Percentiles rank a stretch among this genome's conserved stretches.
These are phyloP conservation scores for Cyanoderma ruficeps DNA, from an alignment of 2,113 vertebrate genomes.

Conservation along the genomic window DNA sequence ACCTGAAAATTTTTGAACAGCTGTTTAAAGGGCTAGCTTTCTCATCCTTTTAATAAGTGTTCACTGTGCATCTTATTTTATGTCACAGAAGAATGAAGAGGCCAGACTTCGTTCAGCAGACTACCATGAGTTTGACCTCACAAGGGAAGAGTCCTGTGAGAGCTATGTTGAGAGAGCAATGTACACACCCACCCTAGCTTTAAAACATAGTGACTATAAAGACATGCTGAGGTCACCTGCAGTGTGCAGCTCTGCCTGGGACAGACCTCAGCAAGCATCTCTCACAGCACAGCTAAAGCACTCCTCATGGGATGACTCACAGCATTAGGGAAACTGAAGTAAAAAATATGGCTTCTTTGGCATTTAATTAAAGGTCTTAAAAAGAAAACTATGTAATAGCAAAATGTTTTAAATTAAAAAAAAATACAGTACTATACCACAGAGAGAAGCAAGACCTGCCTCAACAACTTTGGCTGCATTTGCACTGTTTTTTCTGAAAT, in stretches of 20 bases:
- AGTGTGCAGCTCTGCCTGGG: not conserved
- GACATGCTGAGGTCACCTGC: not conserved
- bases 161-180: accelerated
- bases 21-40: not conserved
- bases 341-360: not conserved
- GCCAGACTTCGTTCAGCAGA: not conserved
- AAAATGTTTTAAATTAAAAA: not conserved
- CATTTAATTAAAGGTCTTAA: not conserved
- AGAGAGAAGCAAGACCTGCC: not conserved
- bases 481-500: not conserved
- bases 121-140: not conserved
- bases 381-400: not conserved
- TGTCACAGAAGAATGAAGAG: not conserved
- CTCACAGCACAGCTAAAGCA: not conserved
- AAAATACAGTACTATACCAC: not conserved
- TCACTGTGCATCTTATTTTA: not conserved
- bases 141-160: not conserved
- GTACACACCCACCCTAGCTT: not conserved
- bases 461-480: not conserved
- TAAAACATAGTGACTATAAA: not conserved
- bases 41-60: not conserved
- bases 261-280: not conserved
- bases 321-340: not conserved
- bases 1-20: not conserved
- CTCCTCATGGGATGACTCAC: not conserved